A percentile compares a stretch with the other conserved stretches of the same genome.
These are phyloP conservation scores for Hemibagrus wyckioides DNA, from an alignment of 2,113 vertebrate species.

Conservation along the genomic window DNA sequence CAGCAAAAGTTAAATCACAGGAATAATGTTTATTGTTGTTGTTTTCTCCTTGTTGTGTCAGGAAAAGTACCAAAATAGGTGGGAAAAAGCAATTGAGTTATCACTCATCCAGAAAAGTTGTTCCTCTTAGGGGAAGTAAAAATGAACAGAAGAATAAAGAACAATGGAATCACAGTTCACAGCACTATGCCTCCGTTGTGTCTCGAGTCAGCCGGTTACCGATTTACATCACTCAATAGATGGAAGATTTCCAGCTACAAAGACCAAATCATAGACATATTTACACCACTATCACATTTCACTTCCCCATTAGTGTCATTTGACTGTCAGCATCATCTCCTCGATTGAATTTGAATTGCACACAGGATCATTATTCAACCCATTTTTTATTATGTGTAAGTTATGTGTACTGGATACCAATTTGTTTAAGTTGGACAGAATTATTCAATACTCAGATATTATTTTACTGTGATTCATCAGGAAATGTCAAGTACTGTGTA, in stretches of 20 bases:
- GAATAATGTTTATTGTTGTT: slow-evolving; percentile 7
- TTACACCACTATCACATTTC: slow-evolving; percentile 35
- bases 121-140: slow-evolving; percentile 10
- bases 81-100: neutral
- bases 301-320: slow-evolving; percentile 20
- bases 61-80: slow-evolving; percentile 6
- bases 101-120: neutral
- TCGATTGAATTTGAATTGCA: slow-evolving; percentile 12
- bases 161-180: slow-evolving; percentile 48
- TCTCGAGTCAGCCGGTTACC: slow-evolving; percentile 25
- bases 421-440: neutral
- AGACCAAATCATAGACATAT: slow-evolving; percentile 28
- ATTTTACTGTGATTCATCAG: neutral
- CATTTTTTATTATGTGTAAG: neutral
- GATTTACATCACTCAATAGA: slow-evolving; percentile 41
- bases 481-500: neutral
- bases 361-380: neutral
- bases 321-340: slow-evolving; percentile 28
- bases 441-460: neutral
- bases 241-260: slow-evolving; percentile 29
- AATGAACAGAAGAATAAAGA: slow-evolving; percentile 1
- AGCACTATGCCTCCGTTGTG: slow-evolving; percentile 24
- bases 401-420: neutral
- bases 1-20: neutral
- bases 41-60: slow-evolving; percentile 5